Percentiles rank a stretch among this genome's conserved stretches.
Conservation (phyloP, 2,888 invertebrate genomes). For the Drosophila hawaiiensis region DNA sequence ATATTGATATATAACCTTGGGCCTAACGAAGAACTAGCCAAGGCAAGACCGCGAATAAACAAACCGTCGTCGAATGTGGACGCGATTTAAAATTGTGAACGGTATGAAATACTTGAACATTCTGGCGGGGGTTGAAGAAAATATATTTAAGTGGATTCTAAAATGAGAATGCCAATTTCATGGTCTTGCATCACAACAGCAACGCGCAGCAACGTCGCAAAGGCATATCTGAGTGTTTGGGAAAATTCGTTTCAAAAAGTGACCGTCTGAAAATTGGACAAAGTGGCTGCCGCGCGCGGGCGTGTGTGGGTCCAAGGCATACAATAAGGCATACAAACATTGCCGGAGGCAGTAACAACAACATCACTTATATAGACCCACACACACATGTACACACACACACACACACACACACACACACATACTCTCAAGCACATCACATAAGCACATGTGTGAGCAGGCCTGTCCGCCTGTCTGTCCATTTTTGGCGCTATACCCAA, state of each 20-base stretch:
- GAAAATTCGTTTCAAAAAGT: conserved; percentile 75
- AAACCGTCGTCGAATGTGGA: conserved; percentile 18
- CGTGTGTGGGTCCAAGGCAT: conserved; percentile 73
- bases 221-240: conserved; percentile 46
- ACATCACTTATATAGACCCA: conserved; percentile 39
- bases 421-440: conserved; percentile 47
- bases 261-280: conserved; percentile 81
- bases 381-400: conserved; percentile 17
- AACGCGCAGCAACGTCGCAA: conserved; percentile 56
- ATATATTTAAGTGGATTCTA: conserved; percentile 76
- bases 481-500: conserved; percentile 68
- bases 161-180: conserved; percentile 79
- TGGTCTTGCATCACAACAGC: conserved; percentile 77
- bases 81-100: conserved; percentile 33
- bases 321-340: conserved; percentile 75
- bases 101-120: conserved; percentile 31
- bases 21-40: not conserved
- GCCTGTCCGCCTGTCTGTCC: conserved; percentile 55
- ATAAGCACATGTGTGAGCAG: conserved; percentile 63
- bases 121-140: conserved; percentile 54
- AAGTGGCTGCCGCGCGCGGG: conserved; percentile 67
- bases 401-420: conserved; percentile 25
- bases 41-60: not conserved
- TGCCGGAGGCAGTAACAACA: conserved; percentile 64
- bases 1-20: not conserved